Percentiles rank a stretch among this genome's conserved stretches.
These are phyloP conservation scores for Atethmia centrago DNA, from an alignment of 2,888 invertebrate species.

Conservation along the genomic window DNA sequence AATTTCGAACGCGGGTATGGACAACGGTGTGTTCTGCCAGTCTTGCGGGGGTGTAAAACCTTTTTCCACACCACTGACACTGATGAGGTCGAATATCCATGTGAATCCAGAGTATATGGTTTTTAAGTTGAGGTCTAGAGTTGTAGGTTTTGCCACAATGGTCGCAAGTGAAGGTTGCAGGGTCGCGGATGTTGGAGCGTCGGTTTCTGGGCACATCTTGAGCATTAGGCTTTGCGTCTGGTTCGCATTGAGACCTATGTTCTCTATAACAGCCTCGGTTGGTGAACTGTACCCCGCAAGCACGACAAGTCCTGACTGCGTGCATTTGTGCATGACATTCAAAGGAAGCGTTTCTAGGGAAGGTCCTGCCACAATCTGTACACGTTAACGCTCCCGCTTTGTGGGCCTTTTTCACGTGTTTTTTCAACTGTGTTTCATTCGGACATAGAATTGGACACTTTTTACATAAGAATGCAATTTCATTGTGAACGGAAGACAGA, in stretches of 20 bases:
- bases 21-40: conserved; percentile 89
- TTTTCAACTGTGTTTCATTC: conserved; percentile 69
- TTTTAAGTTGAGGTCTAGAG: conserved; percentile 83
- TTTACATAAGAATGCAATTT: conserved; percentile 71
- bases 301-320: conserved; percentile 81
- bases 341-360: conserved; percentile 77
- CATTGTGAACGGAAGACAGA: conserved; percentile 73
- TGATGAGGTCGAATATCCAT: conserved; percentile 87
- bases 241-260: conserved; percentile 83
- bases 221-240: conserved; percentile 80
- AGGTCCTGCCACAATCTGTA: conserved; percentile 80
- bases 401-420: conserved; percentile 77
- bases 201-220: conserved; percentile 75
- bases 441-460: conserved; percentile 79
- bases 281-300: conserved; percentile 82
- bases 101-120: conserved; percentile 88
- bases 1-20: conserved; percentile 88
- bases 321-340: conserved; percentile 85
- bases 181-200: conserved; percentile 83
- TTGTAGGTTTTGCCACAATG: conserved; percentile 83
- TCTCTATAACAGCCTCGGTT: conserved; percentile 84
- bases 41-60: conserved; percentile 88
- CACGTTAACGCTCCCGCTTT: conserved; percentile 77
- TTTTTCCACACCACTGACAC: conserved; percentile 88
- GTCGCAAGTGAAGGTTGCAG: conserved; percentile 83